Base-by-base conservation (phyloP, 2,797 vertebrate genomes). In the Cynodonichthys magdalenae region DNA sequence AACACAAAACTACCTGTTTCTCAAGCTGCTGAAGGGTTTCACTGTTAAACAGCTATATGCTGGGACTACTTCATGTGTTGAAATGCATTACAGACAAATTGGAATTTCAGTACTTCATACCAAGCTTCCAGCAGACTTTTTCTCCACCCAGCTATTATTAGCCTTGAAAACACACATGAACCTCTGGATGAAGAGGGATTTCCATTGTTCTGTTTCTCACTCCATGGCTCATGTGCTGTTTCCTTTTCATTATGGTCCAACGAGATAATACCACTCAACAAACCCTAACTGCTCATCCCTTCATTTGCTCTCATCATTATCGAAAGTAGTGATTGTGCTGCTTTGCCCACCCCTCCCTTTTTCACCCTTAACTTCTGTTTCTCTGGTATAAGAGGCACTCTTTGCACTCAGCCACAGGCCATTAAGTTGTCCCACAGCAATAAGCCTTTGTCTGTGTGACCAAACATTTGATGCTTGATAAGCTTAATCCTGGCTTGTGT, bases 391-490 rank as follows among this genome's bases (percentile, higher is more conserved):
- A 84, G 70, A 78, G 82, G 48, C 58, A 52, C 80, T 74, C 81
- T 86, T 82, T 88, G 79, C 82, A 76, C 78, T 82, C 69, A 75
- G 77, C 81, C 80, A 82, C 57, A 75, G 69, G 71, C 85, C 87
- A 90, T 89, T 85, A 84, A 81, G 82, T 86, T 80, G 72, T 87
- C 83, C 88, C 88, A 73, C 62, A 81, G 84, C 85, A 80, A 82
- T 79, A 87, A 87, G 83, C 85, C 70, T 82, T 90, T 85, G 83
- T 90, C 86, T 79, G 70, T 73, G 81, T 57, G 77, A 87, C 82
- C 86, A 86, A 88, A 89, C 85, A 88, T 83, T 88, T 84, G 84
- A 91, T 90, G 89, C 73, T 85, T 75, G 86, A 91, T 90, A 91
- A 92, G 85, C 73, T 59, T 88, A 88, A 90, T 90, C 87, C 83